These are phyloP conservation scores for Enteromius unitaeniatus DNA, from an alignment of 2,797 vertebrate genomes.

Conservation along the genomic window DNA sequence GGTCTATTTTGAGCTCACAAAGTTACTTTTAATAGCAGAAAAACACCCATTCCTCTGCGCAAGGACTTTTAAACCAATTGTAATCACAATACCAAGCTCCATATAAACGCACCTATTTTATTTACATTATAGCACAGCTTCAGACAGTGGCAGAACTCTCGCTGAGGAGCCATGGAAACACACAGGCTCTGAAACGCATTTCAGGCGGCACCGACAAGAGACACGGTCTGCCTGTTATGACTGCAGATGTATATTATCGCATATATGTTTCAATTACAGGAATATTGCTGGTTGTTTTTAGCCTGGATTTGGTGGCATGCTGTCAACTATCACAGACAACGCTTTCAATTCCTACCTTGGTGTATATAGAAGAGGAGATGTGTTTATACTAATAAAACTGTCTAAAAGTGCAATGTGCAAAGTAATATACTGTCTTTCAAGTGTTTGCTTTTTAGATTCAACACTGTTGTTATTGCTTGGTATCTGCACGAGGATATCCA, in stretches of 20 bases:
- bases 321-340: background rate
- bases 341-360: background rate
- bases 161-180: constrained; percentile 11
- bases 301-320: background rate
- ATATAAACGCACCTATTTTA: background rate
- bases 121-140: background rate
- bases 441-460: background rate
- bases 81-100: background rate
- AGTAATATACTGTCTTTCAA: constrained; percentile 9
- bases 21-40: background rate
- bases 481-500: background rate
- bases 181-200: background rate
- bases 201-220: background rate
- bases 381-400: constrained; percentile 2
- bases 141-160: background rate
- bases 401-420: background rate
- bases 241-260: background rate
- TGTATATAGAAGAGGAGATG: background rate
- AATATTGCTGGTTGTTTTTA: background rate
- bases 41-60: background rate
- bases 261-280: background rate
- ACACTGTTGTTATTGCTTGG: background rate
- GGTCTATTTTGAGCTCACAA: background rate
- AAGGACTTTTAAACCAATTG: background rate
- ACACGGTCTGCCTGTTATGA: background rate